These are phyloP conservation scores for Gambusia holbrooki DNA, from an alignment of 2,113 vertebrate species.

Conservation along the genomic window DNA sequence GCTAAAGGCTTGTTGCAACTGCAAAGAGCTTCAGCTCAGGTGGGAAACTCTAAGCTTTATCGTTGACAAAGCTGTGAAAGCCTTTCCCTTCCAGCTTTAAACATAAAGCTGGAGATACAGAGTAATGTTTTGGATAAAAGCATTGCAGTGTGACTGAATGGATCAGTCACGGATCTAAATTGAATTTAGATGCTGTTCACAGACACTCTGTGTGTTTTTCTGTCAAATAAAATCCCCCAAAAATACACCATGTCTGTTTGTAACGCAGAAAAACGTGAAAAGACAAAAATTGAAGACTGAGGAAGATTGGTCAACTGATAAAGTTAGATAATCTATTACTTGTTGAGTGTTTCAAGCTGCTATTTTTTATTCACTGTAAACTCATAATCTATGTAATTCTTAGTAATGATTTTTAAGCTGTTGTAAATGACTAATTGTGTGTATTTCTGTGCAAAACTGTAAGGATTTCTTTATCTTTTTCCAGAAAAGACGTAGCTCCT, in stretches of 20 bases:
- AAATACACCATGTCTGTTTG: neutral
- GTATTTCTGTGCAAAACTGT: conserved; percentile 2
- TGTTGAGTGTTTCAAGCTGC: too few species aligned
- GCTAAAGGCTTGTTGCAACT: too few species aligned
- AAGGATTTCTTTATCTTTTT: conserved; percentile 37
- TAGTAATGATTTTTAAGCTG: conserved; percentile 25
- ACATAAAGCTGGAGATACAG: neutral
- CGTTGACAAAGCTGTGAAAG: too few species aligned
- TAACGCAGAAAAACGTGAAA: neutral
- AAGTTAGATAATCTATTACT: too few species aligned
- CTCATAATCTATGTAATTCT: too few species aligned
- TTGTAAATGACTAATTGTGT: conserved; percentile 14
- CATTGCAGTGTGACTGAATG: neutral
- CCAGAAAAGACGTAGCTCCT: conserved; percentile 47
- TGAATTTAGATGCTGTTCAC: neutral
- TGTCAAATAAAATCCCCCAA: neutral
- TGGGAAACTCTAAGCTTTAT: too few species aligned
- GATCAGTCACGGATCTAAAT: neutral
- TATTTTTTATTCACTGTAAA: too few species aligned
- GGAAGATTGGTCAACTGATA: neutral
- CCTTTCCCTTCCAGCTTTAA: neutral
- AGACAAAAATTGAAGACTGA: neutral
- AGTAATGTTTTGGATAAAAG: neutral
- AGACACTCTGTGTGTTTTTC: neutral
- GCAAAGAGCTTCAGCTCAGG: too few species aligned